Evolutionary conservation across 2,113 vertebrate genomes (phyloP), one percentile per base, ranked within the genome.

Genomic region (Setophaga coronata): DNA sequence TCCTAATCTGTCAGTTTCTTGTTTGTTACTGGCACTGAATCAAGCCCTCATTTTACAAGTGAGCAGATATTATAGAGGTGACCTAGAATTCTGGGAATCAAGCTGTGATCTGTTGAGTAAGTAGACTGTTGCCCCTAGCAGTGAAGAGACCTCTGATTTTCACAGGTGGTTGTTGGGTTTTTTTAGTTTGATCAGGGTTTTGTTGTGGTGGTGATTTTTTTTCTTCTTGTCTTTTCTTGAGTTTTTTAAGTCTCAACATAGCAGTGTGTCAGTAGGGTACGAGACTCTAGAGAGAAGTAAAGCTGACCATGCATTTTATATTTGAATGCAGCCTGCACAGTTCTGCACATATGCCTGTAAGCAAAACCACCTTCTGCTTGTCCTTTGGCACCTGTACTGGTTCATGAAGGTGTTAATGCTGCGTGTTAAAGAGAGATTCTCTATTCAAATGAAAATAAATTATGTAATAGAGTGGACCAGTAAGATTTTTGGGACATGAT

Each of bases 1-100:
- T 85, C 66, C 33, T 91, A 71, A 79, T 93, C 83, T 93, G 87
- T 86, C 87, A 62, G 60, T 73, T 89, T 67, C 16, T 83, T 78
- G 34, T 69, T 85, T 72, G 50, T 65, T 82, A 53, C 62, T 97
- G 92, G 92, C 85, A 34, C 28, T 36, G 71, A 83, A 72, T 65
- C 74, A 90, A 92, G 34, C 40, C 62, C 54, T 87, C 10, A 33
- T 86, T 95, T 94, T 76, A 29, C 50, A 54, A 92, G 67, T 54
- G 50, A 72, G 58, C 8, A 6, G 36, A 65, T 90, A 13, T 67
- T 69, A 7, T 2, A 50, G 85, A 80, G n/a, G 71, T 96, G 94
- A 95, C 96, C 92, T 93, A 92, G 82, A 95, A 95, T 89, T 78
- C 56, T 83, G 47, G 50, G 60, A 95, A 51, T 77, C 86, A 83